phyloP scores from a whole-genome alignment of 23 tunicate genomes.

The Halocynthia roretzi region DNA sequence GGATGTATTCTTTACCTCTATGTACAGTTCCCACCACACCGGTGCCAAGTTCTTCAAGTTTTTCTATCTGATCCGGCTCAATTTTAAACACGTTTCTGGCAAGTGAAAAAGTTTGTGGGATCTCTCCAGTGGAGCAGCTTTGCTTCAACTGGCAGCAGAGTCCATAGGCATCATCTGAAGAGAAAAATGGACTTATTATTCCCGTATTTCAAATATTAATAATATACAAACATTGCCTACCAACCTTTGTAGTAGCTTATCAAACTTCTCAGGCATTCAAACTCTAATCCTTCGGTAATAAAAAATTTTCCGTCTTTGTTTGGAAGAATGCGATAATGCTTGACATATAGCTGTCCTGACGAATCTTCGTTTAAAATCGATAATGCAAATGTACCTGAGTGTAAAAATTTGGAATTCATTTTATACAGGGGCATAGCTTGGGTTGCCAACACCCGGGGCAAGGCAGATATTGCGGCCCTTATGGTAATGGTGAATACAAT shows the following conservation, averaged over 20 bases:
- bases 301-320: slow-evolving; percentile 7
- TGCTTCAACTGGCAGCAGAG: slow-evolving; percentile 18
- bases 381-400: slow-evolving; percentile 15
- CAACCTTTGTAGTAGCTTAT: slow-evolving; percentile 4
- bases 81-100: neutral
- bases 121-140: neutral
- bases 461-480: neutral
- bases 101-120: slow-evolving; percentile 6
- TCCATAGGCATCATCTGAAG: slow-evolving; percentile 14
- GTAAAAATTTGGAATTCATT: too few relatives aligned
- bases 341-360: neutral
- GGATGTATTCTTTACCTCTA: neutral
- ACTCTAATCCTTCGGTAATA: slow-evolving; percentile 20
- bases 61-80: neutral
- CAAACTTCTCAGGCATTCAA: neutral
- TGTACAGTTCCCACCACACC: neutral
- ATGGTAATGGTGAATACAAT: neutral
- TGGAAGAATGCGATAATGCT: slow-evolving; percentile 23
- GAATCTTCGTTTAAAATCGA: slow-evolving; percentile 12
- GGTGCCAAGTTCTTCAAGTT: slow-evolving; percentile 4
- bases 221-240: neutral
- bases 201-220: neutral
- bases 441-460: too few relatives aligned
- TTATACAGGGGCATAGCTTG: too few relatives aligned
- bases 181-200: neutral